A percentile compares a stretch with the other conserved stretches of the same genome.
These are phyloP conservation scores for Nematolebias whitei DNA, from an alignment of 2,113 vertebrate species.

Conservation along the genomic window DNA sequence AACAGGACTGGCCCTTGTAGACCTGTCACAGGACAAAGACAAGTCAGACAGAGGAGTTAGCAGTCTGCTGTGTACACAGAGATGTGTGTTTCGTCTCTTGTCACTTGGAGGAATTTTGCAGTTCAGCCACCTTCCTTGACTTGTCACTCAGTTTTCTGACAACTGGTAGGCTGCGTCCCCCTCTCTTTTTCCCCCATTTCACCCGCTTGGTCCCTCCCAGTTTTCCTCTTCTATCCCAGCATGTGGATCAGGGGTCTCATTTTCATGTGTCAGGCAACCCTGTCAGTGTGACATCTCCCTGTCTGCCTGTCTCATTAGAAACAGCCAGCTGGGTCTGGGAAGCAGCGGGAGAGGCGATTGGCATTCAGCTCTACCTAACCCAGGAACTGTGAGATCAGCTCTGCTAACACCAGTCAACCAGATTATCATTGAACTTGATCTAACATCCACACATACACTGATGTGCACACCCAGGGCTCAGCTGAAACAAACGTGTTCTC, in stretches of 20 bases:
- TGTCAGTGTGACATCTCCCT: constrained; percentile 78
- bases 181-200: constrained; percentile 32
- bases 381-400: constrained; percentile 64
- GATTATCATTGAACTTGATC: constrained; percentile 65
- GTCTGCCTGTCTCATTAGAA: constrained; percentile 84
- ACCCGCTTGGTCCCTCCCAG: constrained; percentile 52
- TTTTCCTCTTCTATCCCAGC: constrained; percentile 56
- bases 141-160: constrained; percentile 75
- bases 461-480: constrained; percentile 17
- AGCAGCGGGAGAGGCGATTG: constrained; percentile 60
- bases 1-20: constrained; percentile 57
- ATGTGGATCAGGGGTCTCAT: constrained; percentile 76
- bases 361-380: constrained; percentile 49
- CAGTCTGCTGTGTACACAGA: constrained; percentile 50
- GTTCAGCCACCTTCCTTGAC: constrained; percentile 73
- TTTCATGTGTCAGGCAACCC: constrained; percentile 82
- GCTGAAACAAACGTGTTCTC: constrained; percentile 10
- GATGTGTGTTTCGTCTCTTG: constrained; percentile 66
- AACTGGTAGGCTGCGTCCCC: constrained; percentile 64
- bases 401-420: constrained; percentile 74
- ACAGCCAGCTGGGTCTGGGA: constrained; percentile 76
- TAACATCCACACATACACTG: constrained; percentile 57
- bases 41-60: constrained; percentile 46
- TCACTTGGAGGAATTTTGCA: constrained; percentile 68
- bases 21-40: constrained; percentile 56